Percentiles rank a stretch among this genome's conserved stretches.
These are phyloP conservation scores for Nephrotoma appendiculata DNA, from an alignment of 2,888 invertebrate species.

Conservation along the genomic window DNA sequence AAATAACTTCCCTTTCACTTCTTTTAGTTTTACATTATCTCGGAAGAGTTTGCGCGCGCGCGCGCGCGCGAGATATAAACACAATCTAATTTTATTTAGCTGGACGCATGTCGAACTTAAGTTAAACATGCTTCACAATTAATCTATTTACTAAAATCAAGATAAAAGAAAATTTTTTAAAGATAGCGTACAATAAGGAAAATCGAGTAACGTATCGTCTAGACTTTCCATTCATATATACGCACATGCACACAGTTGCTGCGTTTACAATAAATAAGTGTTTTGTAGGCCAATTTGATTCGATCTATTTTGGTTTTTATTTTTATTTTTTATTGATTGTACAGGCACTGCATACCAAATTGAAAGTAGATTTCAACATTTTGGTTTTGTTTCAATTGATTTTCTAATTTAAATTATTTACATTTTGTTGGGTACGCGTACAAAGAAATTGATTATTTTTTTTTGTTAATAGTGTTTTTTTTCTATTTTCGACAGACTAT, in stretches of 20 bases:
- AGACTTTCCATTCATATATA: background rate
- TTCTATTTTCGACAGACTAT: background rate
- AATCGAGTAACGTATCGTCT: background rate
- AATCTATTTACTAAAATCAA: background rate
- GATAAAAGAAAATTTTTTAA: background rate
- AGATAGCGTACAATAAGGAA: background rate
- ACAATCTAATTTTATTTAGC: background rate
- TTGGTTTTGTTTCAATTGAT: background rate
- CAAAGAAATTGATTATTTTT: background rate
- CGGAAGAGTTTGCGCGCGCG: background rate
- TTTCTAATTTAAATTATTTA: background rate
- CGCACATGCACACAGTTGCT: background rate
- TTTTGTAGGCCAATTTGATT: background rate
- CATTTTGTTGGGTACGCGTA: background rate
- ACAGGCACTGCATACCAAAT: background rate
- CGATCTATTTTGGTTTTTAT: background rate
- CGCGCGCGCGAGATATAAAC: background rate
- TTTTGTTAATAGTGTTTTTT: background rate
- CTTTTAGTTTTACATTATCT: background rate
- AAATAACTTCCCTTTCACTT: background rate
- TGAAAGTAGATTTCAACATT: background rate
- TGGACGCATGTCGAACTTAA: background rate
- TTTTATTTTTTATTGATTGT: background rate
- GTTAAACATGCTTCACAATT: background rate
- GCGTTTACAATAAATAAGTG: background rate